These are phyloP conservation scores for Montipora cactus DNA, from an alignment of 64 coral and sea anemone genomes.

Conservation along the genomic window DNA sequence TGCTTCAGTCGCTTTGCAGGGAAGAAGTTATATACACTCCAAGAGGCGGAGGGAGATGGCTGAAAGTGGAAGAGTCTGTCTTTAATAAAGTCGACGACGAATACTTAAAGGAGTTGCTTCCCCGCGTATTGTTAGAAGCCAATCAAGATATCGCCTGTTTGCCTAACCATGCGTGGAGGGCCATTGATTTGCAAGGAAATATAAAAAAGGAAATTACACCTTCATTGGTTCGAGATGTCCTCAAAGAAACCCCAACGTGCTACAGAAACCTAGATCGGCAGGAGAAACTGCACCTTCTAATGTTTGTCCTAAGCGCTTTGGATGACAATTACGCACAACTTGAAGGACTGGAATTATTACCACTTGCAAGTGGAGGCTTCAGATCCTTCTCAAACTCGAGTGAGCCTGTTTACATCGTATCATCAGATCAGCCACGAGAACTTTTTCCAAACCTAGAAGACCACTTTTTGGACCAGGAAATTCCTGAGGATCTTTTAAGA, in stretches of 20 bases:
- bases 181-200: constrained; percentile 18
- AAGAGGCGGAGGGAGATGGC: constrained; percentile 62
- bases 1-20: constrained; percentile 46
- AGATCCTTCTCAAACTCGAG: background rate
- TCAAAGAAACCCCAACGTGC: constrained; percentile 8
- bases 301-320: constrained; percentile 44
- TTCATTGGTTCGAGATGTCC: constrained; percentile 16
- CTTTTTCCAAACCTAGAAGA: constrained; percentile 22
- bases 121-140: constrained; percentile 28
- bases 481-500: background rate
- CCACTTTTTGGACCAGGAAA: constrained; percentile 17
- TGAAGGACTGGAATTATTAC: constrained; percentile 46
- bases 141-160: constrained; percentile 67
- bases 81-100: constrained; percentile 50
- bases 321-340: constrained; percentile 58
- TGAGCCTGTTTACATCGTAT: constrained; percentile 26
- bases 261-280: constrained; percentile 18
- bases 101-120: constrained; percentile 34
- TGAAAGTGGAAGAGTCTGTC: constrained; percentile 59
- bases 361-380: background rate
- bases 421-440: constrained; percentile 16
- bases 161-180: constrained; percentile 61
- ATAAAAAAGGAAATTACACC: constrained; percentile 47
- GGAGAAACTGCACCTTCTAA: constrained; percentile 69
- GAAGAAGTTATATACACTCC: constrained; percentile 54